Base-by-base conservation (phyloP, 2,797 vertebrate genomes). In the Perodicticus potto region DNA sequence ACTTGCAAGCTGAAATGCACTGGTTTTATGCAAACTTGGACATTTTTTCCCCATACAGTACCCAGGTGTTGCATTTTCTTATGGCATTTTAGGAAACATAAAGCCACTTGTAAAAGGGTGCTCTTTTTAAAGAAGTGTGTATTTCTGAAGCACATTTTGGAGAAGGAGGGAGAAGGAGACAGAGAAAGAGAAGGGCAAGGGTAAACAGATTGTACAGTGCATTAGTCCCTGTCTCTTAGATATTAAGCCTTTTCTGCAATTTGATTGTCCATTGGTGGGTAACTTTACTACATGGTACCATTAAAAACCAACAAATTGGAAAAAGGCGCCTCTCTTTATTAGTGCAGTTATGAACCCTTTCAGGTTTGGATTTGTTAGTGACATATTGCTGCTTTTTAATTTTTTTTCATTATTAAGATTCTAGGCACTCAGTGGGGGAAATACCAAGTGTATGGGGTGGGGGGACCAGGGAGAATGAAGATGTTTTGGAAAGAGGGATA, bases 1-100 rank as follows among this genome's bases (percentile, higher is more conserved):
- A 99, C 98, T 98, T 98, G 98, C 98, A 99, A 99, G 99, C 98
- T 98, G 97, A 98, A 98, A 96, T 99, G 97, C 98, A 98, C 97
- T 99, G 97, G 82, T 98, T 98, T 97, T 96, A 97, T 92, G 89
- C 97, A 98, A 97, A 97, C 49, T 89, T 97, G 96, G 96, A 95
- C 97, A 96, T 97, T 95, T 73, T 29, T 37, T 45, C 93, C 88
- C 95, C 70, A 82, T 93, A 97, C 97, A 96, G 97, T 97, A 98
- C 80, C 83, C 94, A 97, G 95, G 93, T 97, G 98, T 90, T 99
- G 98, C 96, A 97, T 98, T 98, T 98, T 97, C 97, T 98, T 98
- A 99, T 98, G 98, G 98, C 97, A 98, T 97, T 93, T 92, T 95
- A 97, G 87, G 97, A 98, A 96, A 98, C 85, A 83, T 94, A 98